Conservation (phyloP, 1,140 invertebrate genomes). For the Drosophila varians region DNA sequence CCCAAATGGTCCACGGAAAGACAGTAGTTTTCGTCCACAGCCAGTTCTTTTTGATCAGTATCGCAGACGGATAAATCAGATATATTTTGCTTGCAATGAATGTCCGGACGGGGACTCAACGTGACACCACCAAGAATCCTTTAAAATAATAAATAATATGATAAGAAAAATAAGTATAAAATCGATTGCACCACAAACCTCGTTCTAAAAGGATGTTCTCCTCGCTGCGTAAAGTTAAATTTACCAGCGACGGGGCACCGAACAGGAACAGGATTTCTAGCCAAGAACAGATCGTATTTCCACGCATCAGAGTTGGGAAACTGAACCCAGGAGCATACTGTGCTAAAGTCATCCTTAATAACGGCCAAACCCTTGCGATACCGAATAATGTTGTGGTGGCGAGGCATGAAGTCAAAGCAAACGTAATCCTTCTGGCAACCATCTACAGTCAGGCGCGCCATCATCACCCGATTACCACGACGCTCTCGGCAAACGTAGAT, state of each 20-base stretch:
- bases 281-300: conserved; percentile 95
- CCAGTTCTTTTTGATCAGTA: conserved; percentile 96
- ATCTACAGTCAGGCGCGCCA: conserved; percentile 97
- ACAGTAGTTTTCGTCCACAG: conserved; percentile 97
- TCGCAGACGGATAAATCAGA: conserved; percentile 97
- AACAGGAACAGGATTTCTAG: conserved; percentile 95
- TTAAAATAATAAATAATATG: neutral
- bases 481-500: conserved; percentile 97
- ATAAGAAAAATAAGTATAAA: neutral
- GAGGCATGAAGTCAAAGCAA: conserved; percentile 97
- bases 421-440: conserved; percentile 99
- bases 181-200: conserved; percentile 63
- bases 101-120: conserved; percentile 94
- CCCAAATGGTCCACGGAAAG: conserved; percentile 97
- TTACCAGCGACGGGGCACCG: conserved; percentile 98
- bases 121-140: conserved; percentile 97
- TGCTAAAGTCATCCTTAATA: conserved; percentile 94
- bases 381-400: conserved; percentile 97
- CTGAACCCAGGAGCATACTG: conserved; percentile 97
- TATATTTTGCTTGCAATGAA: conserved; percentile 96
- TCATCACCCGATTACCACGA: conserved; percentile 94
- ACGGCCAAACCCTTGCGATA: conserved; percentile 95
- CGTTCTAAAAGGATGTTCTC: conserved; percentile 94
- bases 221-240: conserved; percentile 95
- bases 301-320: conserved; percentile 93